Percentiles rank a stretch among this genome's conserved stretches.
Conservation (phyloP, 1,140 invertebrate species). For the Mylabris phalerata region DNA sequence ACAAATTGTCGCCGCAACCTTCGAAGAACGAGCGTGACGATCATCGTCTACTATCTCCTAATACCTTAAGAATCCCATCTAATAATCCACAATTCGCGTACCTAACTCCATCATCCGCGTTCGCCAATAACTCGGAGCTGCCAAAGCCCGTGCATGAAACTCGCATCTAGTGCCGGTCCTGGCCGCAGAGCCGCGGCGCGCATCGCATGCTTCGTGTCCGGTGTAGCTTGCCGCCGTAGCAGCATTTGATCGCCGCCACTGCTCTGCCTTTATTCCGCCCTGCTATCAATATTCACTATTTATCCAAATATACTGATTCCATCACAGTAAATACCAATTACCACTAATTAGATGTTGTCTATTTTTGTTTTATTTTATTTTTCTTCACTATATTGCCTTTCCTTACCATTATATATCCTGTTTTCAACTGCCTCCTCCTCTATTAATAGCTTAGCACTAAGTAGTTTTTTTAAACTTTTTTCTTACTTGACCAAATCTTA, state of each 20-base stretch:
- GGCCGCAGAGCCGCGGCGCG: conserved; percentile 25
- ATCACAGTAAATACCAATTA: no score
- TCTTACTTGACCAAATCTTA: conserved; percentile 34
- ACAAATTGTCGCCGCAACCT: conserved; percentile 47
- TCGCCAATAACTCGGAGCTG: conserved; percentile 50
- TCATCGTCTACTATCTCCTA: conserved; percentile 41
- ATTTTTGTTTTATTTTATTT: background rate
- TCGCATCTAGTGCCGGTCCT: conserved; percentile 53
- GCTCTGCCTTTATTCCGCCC: conserved; percentile 2
- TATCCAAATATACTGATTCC: no score
- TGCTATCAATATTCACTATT: no score
- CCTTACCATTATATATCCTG: background rate
- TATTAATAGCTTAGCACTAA: conserved; percentile 38
- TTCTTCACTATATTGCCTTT: background rate
- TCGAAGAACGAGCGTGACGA: conserved; percentile 47
- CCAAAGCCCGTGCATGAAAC: conserved; percentile 65
- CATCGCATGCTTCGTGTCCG: conserved; percentile 13
- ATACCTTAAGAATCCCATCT: conserved; percentile 38
- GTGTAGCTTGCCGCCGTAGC: conserved; percentile 14
- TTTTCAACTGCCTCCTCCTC: conserved; percentile 14
- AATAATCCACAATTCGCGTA: conserved; percentile 39
- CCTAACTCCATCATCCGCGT: conserved; percentile 41
- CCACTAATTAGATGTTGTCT: no score
- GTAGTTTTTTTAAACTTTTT: conserved; percentile 24
- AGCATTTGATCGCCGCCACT: conserved; percentile 5